Conservation (phyloP, 2,113 vertebrate species). For the Empidonax alnorum region DNA sequence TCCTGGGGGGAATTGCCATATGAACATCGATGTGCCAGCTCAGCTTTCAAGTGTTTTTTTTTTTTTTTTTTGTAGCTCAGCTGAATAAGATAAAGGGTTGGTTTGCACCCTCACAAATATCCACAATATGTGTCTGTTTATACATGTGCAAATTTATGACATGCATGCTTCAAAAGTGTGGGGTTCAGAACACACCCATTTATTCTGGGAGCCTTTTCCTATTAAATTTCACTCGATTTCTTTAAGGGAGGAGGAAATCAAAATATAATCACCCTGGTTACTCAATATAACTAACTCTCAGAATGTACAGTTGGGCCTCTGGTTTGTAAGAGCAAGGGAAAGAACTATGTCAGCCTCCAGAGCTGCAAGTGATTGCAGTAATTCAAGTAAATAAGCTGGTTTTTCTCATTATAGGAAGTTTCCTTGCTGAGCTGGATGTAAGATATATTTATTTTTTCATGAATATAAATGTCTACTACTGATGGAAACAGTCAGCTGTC, state of each 20-base stretch:
- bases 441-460: not conserved
- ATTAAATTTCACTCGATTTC: not conserved
- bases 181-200: not conserved
- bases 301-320: not conserved
- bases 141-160: fast-evolving
- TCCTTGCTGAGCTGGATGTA: not conserved
- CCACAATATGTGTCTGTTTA: not conserved
- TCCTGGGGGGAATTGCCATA: not conserved
- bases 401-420: not conserved
- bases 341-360: not conserved
- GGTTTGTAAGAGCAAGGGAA: not conserved
- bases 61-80: not conserved
- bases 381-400: not conserved
- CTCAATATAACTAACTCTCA: not conserved
- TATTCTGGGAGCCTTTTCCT: not conserved
- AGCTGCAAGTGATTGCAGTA: not conserved
- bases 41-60: not conserved
- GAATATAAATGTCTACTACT: not conserved
- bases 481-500: slow-evolving; percentile 54
- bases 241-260: not conserved
- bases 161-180: not conserved
- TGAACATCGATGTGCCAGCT: not conserved
- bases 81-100: not conserved
- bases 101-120: not conserved
- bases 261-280: not conserved